Conservation (phyloP, 2,797 vertebrate species). For the Stomatorhinus walkeri region DNA sequence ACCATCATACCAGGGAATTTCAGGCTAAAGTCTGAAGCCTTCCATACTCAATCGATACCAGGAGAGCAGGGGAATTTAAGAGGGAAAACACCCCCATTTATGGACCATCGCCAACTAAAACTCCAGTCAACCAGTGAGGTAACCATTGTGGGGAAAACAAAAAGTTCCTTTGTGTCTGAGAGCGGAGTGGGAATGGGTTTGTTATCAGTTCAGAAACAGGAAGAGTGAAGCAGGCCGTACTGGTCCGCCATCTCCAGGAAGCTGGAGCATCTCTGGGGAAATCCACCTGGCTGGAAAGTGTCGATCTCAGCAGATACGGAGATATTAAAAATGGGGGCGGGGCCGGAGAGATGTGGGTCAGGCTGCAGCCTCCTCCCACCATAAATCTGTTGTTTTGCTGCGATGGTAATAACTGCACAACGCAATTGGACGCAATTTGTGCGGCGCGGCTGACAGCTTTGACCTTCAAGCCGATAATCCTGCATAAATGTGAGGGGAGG, state of each 20-base stretch:
- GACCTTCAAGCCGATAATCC: constrained; percentile 46
- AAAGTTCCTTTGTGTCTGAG: constrained; percentile 60
- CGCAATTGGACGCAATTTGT: neutral
- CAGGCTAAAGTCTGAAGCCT: neutral
- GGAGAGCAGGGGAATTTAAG: neutral
- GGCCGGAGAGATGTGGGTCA: neutral
- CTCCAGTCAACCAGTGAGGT: constrained; percentile 59
- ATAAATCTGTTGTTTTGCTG: constrained; percentile 56
- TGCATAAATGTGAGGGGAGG: neutral
- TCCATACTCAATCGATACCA: neutral
- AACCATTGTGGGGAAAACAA: constrained; percentile 50
- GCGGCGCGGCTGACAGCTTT: constrained; percentile 40
- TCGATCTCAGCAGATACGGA: constrained; percentile 70
- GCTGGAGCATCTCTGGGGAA: constrained; percentile 64
- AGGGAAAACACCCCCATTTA: neutral
- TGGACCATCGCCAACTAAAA: constrained; percentile 37
- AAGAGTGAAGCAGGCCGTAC: constrained; percentile 70
- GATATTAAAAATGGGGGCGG: constrained; percentile 62
- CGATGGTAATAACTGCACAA: constrained; percentile 46
- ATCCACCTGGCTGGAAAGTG: constrained; percentile 67
- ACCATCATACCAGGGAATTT: neutral
- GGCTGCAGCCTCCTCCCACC: constrained; percentile 43
- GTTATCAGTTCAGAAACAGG: constrained; percentile 78
- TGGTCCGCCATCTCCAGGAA: constrained; percentile 67
- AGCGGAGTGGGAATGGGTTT: constrained; percentile 74